Conservation (phyloP, 2,113 vertebrate genomes). For the Paraplagusia blochii region DNA sequence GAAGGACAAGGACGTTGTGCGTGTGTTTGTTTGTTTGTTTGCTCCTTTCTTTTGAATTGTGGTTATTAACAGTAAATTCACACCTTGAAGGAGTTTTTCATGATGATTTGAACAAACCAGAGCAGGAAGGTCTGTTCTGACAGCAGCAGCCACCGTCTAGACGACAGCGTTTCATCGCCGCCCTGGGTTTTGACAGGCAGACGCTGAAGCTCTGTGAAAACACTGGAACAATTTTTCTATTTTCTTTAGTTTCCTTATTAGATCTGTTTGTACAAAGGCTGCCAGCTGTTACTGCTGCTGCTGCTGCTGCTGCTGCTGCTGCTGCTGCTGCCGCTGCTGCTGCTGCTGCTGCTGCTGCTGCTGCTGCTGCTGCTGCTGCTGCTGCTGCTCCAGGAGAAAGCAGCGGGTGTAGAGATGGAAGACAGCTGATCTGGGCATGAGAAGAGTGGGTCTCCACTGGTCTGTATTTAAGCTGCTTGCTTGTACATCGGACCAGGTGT, state of each 20-base stretch:
- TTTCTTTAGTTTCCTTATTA: slow-evolving; percentile 47
- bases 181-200: slow-evolving; percentile 49
- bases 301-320: slow-evolving; percentile 43
- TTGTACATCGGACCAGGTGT: too few species aligned
- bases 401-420: slow-evolving; percentile 26
- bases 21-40: slow-evolving; percentile 68
- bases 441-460: too few species aligned
- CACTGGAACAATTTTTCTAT: slow-evolving; percentile 22
- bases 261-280: slow-evolving; percentile 41
- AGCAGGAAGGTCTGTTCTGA: slow-evolving; percentile 36
- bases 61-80: slow-evolving; percentile 55
- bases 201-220: slow-evolving; percentile 31
- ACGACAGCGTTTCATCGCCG: slow-evolving; percentile 54
- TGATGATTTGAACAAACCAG: slow-evolving; percentile 37
- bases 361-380: slow-evolving; percentile 39
- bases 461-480: too few species aligned
- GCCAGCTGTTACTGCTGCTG: slow-evolving; percentile 38
- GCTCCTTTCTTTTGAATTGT: slow-evolving; percentile 57
- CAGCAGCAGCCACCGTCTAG: slow-evolving; percentile 35
- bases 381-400: slow-evolving; percentile 17
- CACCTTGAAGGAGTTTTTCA: slow-evolving; percentile 36
- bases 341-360: slow-evolving; percentile 39
- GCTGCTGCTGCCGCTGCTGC: slow-evolving; percentile 18
- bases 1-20: slow-evolving; percentile 63
- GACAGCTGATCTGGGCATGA: slow-evolving; percentile 23